Evolutionary conservation across 2,113 vertebrate genomes (phyloP).

Genomic region (Himantopus leucocephalus): DNA sequence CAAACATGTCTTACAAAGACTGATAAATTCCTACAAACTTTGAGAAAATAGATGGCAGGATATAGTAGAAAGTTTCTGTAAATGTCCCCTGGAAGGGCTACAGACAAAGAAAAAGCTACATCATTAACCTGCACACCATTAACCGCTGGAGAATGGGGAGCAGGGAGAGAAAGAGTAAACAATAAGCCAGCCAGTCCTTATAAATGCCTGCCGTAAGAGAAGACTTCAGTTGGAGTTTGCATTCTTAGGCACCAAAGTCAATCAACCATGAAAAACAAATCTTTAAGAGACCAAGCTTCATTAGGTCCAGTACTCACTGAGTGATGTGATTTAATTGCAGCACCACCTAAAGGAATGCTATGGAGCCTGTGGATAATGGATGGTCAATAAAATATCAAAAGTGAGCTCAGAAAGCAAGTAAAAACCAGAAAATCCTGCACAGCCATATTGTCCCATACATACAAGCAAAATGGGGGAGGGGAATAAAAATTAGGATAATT

Average conservation of each 20-base stretch:
- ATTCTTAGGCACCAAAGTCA: constrained; percentile 33
- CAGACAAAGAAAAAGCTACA: background rate
- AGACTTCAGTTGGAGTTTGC: constrained; percentile 19
- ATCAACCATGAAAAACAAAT: constrained; percentile 43
- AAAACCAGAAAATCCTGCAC: background rate
- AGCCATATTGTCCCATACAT: background rate
- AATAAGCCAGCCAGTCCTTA: background rate
- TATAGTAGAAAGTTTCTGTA: background rate
- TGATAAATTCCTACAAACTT: background rate
- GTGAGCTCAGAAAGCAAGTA: background rate
- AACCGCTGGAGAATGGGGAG: background rate
- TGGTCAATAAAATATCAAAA: constrained; percentile 29
- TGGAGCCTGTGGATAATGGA: background rate
- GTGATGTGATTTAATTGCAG: constrained; percentile 44
- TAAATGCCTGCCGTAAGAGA: background rate
- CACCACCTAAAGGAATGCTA: constrained; percentile 20
- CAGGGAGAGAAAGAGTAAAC: background rate
- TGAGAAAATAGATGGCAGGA: background rate
- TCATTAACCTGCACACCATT: background rate
- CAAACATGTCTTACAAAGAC: background rate
- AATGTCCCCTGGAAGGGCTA: background rate
- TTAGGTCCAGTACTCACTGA: constrained; percentile 28
- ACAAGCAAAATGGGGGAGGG: background rate
- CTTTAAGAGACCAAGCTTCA: constrained; percentile 43
- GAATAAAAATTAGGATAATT: background rate